Evolutionary conservation across 2,888 invertebrate genomes (phyloP).

Genomic region (Drosophila nr. medialis): DNA sequence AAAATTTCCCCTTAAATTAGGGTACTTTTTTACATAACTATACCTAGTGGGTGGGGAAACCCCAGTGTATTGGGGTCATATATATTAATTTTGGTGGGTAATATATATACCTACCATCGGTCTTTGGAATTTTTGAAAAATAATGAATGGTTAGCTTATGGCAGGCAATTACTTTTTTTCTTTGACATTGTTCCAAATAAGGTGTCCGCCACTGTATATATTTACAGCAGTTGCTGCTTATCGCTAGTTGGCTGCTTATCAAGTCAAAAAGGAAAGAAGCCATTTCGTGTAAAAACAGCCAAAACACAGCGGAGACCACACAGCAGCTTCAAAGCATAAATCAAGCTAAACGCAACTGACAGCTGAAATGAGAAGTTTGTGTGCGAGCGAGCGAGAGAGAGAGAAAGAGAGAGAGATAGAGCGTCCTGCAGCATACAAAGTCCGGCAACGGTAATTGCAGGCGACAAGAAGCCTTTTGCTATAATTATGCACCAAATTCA

Average conservation of each 20-base stretch:
- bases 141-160: too few species aligned
- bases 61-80: too few species aligned
- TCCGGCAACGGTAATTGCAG: constrained; percentile 65
- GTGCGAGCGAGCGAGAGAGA: constrained; percentile 5
- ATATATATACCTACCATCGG: too few species aligned
- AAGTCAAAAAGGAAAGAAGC: not conserved
- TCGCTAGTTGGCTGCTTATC: constrained; percentile 52
- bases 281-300: constrained; percentile 19
- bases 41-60: too few species aligned
- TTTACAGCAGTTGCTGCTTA: constrained; percentile 42
- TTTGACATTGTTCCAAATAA: too few species aligned
- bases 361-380: constrained; percentile 14
- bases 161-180: too few species aligned
- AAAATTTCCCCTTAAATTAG: too few species aligned
- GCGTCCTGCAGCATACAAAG: constrained; percentile 54
- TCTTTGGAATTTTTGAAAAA: too few species aligned
- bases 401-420: constrained; percentile 8
- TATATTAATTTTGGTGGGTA: too few species aligned
- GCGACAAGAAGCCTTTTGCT: constrained; percentile 73
- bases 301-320: constrained; percentile 39
- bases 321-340: constrained; percentile 72
- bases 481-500: constrained; percentile 63
- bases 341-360: constrained; percentile 67
- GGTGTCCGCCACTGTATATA: too few species aligned
- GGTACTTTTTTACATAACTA: too few species aligned